phyloP scores from a whole-genome alignment of 2,113 vertebrate genomes.

The Scytalopus superciliaris region DNA sequence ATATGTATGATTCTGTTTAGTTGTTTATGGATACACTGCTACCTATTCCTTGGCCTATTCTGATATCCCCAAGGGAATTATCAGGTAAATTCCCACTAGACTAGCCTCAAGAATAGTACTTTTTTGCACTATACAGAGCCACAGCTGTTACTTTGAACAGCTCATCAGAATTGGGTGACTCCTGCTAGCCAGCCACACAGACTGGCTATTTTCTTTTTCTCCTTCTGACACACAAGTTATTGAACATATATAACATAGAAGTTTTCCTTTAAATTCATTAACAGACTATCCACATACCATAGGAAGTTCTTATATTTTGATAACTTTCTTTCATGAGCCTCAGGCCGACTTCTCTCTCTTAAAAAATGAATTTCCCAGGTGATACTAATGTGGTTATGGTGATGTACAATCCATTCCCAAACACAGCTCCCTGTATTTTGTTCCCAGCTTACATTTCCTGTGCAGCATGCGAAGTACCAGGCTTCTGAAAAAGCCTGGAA shows the following conservation, averaged over 20 bases:
- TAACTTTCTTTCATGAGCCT: background rate
- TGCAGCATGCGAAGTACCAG: background rate
- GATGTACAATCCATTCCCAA: background rate
- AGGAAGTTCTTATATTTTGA: background rate
- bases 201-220: background rate
- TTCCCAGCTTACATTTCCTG: background rate
- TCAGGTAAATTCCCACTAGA: background rate
- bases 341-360: background rate
- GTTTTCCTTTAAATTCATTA: background rate
- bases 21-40: background rate
- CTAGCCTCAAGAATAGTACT: background rate
- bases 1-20: conserved; percentile 5
- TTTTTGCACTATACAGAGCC: background rate
- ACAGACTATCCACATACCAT: background rate
- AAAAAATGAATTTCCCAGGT: background rate
- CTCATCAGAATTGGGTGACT: background rate
- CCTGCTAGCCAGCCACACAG: background rate
- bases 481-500: background rate
- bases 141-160: background rate
- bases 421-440: background rate
- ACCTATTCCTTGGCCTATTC: background rate
- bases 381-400: background rate
- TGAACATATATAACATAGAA: background rate
- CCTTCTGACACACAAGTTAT: background rate
- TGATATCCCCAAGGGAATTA: background rate